Percentiles rank a stretch among this genome's conserved stretches.
These are phyloP conservation scores for Pontoporia blainvillei DNA, from an alignment of 2,113 vertebrate genomes.

Conservation along the genomic window DNA sequence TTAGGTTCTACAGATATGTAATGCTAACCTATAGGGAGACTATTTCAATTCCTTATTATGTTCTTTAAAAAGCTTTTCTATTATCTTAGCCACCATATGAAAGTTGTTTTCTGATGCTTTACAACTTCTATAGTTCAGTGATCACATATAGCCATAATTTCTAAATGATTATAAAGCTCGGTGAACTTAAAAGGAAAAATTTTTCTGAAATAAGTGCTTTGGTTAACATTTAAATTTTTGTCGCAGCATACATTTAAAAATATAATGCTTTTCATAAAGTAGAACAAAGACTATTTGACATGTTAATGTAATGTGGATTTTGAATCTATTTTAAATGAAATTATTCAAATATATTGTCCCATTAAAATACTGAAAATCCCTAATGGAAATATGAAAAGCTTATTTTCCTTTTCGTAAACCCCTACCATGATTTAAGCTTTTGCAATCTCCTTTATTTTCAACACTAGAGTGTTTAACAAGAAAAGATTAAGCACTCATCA, in stretches of 20 bases:
- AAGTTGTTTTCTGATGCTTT: background rate
- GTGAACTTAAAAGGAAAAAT: background rate
- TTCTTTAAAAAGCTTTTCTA: background rate
- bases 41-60: background rate
- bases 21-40: background rate
- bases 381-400: background rate
- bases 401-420: background rate
- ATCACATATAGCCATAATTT: background rate
- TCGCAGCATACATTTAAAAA: background rate
- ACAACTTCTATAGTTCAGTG: background rate
- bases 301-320: background rate
- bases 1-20: background rate
- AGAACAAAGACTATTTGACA: background rate
- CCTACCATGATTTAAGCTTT: background rate
- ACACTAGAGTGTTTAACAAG: background rate
- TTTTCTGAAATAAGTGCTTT: background rate
- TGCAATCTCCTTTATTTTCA: background rate
- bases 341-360: background rate
- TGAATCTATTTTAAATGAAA: background rate
- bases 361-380: background rate
- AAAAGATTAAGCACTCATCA: background rate
- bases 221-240: background rate
- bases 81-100: background rate
- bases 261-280: background rate
- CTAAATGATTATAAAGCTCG: background rate